phyloP scores from a whole-genome alignment of 2,113 vertebrate species.

The Sula dactylatra region DNA sequence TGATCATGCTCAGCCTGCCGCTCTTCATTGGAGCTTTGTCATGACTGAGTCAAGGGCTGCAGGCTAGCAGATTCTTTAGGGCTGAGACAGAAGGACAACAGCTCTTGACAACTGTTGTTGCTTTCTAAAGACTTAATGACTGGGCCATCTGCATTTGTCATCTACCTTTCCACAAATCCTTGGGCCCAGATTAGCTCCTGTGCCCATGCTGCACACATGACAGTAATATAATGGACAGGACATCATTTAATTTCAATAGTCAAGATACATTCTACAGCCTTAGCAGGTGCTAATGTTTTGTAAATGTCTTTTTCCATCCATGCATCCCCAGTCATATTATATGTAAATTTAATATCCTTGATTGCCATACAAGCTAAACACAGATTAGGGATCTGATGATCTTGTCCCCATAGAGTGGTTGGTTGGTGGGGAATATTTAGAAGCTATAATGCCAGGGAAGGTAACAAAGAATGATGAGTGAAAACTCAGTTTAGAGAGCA shows the following conservation, averaged over 20 bases:
- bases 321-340: accelerated
- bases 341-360: not conserved
- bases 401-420: not conserved
- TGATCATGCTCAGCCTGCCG: not conserved
- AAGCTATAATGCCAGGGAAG: not conserved
- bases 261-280: not conserved
- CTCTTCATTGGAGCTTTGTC: not conserved
- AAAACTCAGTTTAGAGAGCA: not conserved
- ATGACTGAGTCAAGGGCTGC: not conserved
- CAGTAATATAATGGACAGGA: not conserved
- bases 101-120: not conserved
- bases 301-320: not conserved
- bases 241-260: not conserved
- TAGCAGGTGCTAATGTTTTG: not conserved
- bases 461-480: not conserved
- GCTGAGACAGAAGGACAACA: not conserved
- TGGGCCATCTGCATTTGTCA: not conserved
- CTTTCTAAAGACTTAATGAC: not conserved
- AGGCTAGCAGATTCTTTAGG: not conserved
- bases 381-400: not conserved
- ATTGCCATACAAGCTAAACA: not conserved
- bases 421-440: not conserved
- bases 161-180: not conserved
- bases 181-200: not conserved
- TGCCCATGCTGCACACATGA: not conserved